Percentiles rank a stretch among this genome's conserved stretches.
phyloP scores from a whole-genome alignment of 2,113 vertebrate genomes.

The Equus quagga region DNA sequence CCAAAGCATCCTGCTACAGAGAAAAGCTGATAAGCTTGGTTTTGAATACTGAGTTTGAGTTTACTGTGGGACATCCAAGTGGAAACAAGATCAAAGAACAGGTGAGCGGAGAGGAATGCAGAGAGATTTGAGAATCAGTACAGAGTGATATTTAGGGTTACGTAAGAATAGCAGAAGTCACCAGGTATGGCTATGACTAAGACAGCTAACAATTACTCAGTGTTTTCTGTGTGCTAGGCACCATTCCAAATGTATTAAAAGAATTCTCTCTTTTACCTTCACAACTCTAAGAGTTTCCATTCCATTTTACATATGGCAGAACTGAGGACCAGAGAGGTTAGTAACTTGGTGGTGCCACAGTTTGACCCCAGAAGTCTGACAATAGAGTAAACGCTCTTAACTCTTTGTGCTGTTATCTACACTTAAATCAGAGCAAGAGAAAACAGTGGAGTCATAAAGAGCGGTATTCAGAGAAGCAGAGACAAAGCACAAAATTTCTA shows the following conservation, averaged over 20 bases:
- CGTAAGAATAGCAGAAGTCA: background rate
- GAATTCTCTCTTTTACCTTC: background rate
- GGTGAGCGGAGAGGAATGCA: background rate
- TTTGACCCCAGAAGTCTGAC: background rate
- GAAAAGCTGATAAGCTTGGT: slow-evolving; percentile 4
- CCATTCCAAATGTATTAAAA: background rate
- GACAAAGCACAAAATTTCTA: background rate
- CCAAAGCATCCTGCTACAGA: slow-evolving; percentile 24
- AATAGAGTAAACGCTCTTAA: background rate
- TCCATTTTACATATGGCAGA: background rate
- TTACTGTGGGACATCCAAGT: background rate
- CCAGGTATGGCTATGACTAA: background rate
- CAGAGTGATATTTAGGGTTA: background rate
- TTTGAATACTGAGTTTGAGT: slow-evolving; percentile 10
- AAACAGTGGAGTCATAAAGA: background rate
- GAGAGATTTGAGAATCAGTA: background rate
- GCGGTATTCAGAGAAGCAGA: background rate
- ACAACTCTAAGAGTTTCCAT: background rate
- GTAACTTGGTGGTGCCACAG: background rate
- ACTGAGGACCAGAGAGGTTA: background rate
- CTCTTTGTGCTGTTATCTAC: background rate
- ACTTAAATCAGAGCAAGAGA: background rate
- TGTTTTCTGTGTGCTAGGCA: too few species aligned
- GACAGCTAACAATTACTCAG: background rate
- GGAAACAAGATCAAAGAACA: background rate